Conservation (phyloP, 1,140 invertebrate genomes). For the Drosophila simulans region DNA sequence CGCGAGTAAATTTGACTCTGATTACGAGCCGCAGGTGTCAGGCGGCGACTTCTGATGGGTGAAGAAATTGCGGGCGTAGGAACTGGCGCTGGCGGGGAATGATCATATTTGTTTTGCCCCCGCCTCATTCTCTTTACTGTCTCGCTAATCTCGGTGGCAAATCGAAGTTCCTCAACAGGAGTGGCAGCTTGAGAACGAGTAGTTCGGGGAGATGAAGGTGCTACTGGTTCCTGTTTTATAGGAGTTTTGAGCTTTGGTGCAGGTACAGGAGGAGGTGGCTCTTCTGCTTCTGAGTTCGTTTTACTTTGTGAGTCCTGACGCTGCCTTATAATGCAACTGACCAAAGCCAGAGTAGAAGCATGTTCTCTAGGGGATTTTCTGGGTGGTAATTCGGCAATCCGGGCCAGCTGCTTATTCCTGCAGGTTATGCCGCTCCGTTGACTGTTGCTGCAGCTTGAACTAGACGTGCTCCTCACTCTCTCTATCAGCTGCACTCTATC, state of each 20-base stretch:
- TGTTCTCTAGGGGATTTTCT: conserved; percentile 94
- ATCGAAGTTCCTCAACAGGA: conserved; percentile 75
- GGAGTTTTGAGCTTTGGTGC: conserved; percentile 36
- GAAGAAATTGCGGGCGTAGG: conserved; percentile 6
- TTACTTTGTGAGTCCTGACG: conserved; percentile 84
- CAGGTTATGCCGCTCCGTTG: conserved; percentile 65
- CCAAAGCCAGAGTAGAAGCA: conserved; percentile 92
- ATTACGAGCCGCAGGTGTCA: conserved; percentile 19
- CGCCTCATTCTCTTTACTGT: conserved; percentile 78
- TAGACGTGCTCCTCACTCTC: conserved; percentile 62
- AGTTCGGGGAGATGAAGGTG: conserved; percentile 43
- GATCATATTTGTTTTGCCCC: conserved; percentile 80
- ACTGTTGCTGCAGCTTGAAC: conserved; percentile 61
- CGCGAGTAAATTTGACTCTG: conserved; percentile 45
- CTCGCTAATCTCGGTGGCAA: conserved; percentile 80
- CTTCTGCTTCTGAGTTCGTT: conserved; percentile 76
- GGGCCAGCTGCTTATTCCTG: conserved; percentile 79
- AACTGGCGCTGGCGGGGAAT: conserved; percentile 54
- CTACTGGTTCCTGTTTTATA: conserved; percentile 46
- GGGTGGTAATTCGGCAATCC: conserved; percentile 87
- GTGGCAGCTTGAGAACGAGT: conserved; percentile 74
- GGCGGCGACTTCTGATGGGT: conserved; percentile 44
- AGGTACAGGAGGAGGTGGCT: conserved; percentile 27
- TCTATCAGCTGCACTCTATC: conserved; percentile 60
- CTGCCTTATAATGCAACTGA: conserved; percentile 88